Conservation (phyloP, 2,113 vertebrate genomes). For the Oreochromis aureus region DNA sequence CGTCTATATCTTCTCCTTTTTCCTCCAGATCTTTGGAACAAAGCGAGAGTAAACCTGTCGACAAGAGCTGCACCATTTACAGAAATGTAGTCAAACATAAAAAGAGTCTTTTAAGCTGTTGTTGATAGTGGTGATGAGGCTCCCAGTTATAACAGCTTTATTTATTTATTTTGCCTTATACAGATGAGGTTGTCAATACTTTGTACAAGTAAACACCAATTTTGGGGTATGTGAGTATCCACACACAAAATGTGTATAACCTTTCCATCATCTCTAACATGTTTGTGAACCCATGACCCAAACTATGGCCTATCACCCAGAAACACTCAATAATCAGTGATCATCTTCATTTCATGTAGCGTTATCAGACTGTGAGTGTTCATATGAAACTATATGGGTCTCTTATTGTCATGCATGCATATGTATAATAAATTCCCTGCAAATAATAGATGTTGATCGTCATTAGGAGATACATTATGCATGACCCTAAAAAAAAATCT, state of each 20-base stretch:
- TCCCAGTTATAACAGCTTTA: background rate
- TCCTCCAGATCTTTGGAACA: constrained; percentile 88
- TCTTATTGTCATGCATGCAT: background rate
- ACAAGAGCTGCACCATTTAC: background rate
- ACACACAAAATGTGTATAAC: background rate
- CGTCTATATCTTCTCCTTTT: constrained; percentile 91
- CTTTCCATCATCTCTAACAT: constrained; percentile 22
- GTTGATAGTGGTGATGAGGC: background rate
- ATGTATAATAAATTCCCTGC: background rate
- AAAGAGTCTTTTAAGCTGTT: background rate
- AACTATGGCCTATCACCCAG: background rate
- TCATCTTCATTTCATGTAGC: background rate
- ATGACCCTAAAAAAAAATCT: background rate
- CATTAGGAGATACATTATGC: constrained; percentile 15
- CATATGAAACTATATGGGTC: background rate
- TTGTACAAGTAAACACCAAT: background rate
- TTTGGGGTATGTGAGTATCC: background rate
- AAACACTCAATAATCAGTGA: background rate
- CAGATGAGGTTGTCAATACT: background rate
- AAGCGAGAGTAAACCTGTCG: constrained; percentile 71
- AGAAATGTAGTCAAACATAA: background rate
- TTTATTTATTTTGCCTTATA: constrained; percentile 7
- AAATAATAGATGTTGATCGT: background rate
- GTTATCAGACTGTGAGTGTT: background rate
- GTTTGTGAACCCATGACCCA: background rate